A percentile compares a stretch with the other conserved stretches of the same genome.
phyloP scores from a whole-genome alignment of 1,140 invertebrate species.

The Phocides pigmalion region DNA sequence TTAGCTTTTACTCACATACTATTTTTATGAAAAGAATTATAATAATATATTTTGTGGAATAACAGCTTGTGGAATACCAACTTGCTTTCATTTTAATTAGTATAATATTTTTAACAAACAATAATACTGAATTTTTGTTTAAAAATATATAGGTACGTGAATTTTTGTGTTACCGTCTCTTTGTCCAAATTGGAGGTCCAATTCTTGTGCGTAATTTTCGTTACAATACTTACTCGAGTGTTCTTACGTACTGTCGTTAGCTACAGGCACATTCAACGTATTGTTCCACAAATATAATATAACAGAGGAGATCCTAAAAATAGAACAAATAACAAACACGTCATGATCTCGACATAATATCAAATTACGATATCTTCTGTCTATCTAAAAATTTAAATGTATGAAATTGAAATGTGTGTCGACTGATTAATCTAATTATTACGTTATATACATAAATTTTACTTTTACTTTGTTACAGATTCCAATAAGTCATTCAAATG shows the following conservation, averaged over 20 bases:
- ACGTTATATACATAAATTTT: too few species aligned
- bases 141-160: background rate
- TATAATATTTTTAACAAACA: too few species aligned
- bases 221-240: slow-evolving; percentile 21
- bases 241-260: slow-evolving; percentile 21
- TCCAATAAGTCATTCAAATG: slow-evolving; percentile 46
- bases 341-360: background rate
- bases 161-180: background rate
- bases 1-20: too few species aligned
- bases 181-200: slow-evolving; percentile 3
- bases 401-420: background rate
- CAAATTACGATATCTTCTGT: background rate
- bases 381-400: background rate
- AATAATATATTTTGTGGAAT: too few species aligned
- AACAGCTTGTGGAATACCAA: too few species aligned
- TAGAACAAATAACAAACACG: slow-evolving; percentile 10
- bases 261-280: slow-evolving; percentile 20
- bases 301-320: slow-evolving; percentile 11
- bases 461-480: slow-evolving; percentile 49
- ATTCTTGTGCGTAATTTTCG: slow-evolving; percentile 19
- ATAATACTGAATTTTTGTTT: too few species aligned
- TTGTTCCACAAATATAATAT: slow-evolving; percentile 17
- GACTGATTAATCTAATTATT: background rate
- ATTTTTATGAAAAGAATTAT: too few species aligned
- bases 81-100: too few species aligned